These are phyloP conservation scores for Pseudomyrmex flavicornis DNA, from an alignment of 1,140 invertebrate species.

Conservation along the genomic window DNA sequence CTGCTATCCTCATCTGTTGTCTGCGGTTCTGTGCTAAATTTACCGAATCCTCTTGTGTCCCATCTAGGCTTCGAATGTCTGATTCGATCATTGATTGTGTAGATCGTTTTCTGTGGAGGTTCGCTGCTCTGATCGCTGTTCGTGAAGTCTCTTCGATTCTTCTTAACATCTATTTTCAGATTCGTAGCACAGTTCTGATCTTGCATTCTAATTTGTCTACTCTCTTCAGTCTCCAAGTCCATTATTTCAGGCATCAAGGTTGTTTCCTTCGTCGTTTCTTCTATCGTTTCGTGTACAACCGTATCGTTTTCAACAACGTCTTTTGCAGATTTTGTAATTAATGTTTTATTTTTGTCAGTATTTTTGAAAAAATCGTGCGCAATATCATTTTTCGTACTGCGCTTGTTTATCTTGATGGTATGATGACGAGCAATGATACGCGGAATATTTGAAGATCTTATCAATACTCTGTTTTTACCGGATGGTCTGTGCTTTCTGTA, in stretches of 20 bases:
- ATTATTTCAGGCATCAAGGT: neutral
- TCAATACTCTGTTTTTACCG: neutral
- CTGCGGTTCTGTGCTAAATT: conserved; percentile 62
- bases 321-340: neutral
- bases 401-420: conserved; percentile 49
- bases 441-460: neutral
- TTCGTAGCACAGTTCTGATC: neutral
- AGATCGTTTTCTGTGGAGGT: conserved; percentile 63
- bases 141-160: conserved; percentile 4
- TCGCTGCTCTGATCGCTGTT: neutral
- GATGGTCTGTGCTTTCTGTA: conserved; percentile 23
- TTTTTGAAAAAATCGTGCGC: neutral
- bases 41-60: conserved; percentile 60
- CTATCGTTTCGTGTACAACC: neutral
- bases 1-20: conserved; percentile 56
- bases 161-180: neutral
- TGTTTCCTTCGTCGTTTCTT: neutral
- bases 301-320: neutral
- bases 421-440: conserved; percentile 31
- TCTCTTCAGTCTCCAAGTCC: conserved; percentile 6
- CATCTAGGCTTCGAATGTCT: conserved; percentile 69
- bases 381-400: neutral
- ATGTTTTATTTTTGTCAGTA: neutral
- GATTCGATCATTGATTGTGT: conserved; percentile 70
- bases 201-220: neutral